Evolutionary conservation across 2,113 vertebrate species (phyloP), one percentile per base, ranked within the genome.

Genomic region (Silurus glanis): DNA sequence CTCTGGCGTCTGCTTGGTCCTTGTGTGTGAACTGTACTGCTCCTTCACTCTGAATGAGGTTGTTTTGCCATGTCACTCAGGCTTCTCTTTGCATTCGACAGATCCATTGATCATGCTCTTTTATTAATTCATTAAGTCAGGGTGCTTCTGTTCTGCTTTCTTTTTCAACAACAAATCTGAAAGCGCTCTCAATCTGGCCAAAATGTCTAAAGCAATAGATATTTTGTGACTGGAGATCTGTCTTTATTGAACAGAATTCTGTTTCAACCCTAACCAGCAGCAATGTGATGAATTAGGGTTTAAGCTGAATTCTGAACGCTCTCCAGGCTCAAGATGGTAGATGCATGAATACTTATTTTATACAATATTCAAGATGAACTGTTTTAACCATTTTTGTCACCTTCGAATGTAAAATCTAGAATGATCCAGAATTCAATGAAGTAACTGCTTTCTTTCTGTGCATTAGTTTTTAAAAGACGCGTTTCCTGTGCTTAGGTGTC

Each of bases 51-150:
- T 92, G 91, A 94, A 93, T 94, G 92, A 90, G 91, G 75, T 89
- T 85, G 58, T 91, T 93, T 86, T 92, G 91, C 92, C 64, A 90
- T 91, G 90, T 93, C 91, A 92, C 92, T 92, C 93, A 91, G 92
- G 93, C 92, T 92, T 92, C 89, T 91, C 86, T 93, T 84, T 92
- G 89, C 91, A 85, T 91, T 93, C 89, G 85, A 91, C 91, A 91
- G 88, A 81, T 90, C 89, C 88, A 86, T 89, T 51, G 72, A 53
- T 89, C 92, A 49, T 59, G 84, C 62, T 66, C 66, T 87, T 83
- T 83, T 92, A 17, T 58, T 80, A 82, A 90, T 86, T 92, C 86
- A 89, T 92, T 91, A 87, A 89, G 90, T 91, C 51, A 25, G 62
- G 17, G 59, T 78, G 80, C 58, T 92, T 45, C 91, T 91, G 78